These are phyloP conservation scores for Motacilla alba DNA, from an alignment of 2,113 vertebrate genomes.

Conservation along the genomic window DNA sequence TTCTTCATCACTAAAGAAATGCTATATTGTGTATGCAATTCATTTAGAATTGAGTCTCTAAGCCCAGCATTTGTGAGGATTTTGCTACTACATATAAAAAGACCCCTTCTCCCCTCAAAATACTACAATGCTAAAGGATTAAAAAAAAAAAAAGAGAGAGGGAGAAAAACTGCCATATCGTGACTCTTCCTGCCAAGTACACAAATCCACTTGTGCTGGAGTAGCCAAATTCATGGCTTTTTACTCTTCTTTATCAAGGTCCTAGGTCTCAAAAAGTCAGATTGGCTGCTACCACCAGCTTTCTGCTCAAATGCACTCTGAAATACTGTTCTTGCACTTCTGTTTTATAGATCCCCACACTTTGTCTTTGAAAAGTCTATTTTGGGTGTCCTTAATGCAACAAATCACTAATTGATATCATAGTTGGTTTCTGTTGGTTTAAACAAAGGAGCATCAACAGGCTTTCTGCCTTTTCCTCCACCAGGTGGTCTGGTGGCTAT, in stretches of 20 bases:
- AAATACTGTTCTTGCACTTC: not conserved
- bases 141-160: not conserved
- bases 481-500: not conserved
- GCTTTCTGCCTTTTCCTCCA: not conserved
- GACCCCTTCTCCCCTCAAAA: not conserved
- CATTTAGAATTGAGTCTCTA: slow-evolving; percentile 17
- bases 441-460: not conserved
- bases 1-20: not conserved
- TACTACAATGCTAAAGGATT: not conserved
- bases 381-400: not conserved
- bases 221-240: not conserved
- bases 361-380: not conserved
- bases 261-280: not conserved
- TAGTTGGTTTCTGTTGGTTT: not conserved
- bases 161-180: not conserved
- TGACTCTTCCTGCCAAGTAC: not conserved
- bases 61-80: not conserved
- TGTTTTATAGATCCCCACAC: not conserved
- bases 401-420: not conserved
- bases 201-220: not conserved
- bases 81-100: not conserved
- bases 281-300: not conserved
- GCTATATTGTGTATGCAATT: not conserved
- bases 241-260: not conserved
- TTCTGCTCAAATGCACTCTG: not conserved